Percentiles rank a stretch among this genome's conserved stretches.
phyloP scores from a whole-genome alignment of 2,888 invertebrate genomes.

The Colostygia pectinataria region DNA sequence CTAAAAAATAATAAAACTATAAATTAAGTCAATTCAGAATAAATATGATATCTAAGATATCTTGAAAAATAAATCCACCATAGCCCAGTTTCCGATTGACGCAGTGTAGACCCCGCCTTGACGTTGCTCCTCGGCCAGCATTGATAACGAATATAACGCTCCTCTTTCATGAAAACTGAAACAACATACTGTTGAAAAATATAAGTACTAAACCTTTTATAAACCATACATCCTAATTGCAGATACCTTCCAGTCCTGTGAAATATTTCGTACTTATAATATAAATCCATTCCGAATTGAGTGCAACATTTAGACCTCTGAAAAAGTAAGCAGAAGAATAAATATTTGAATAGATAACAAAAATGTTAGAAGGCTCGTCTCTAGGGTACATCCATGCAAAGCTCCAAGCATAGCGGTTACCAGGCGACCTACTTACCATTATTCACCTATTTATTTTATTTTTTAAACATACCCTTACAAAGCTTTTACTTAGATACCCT shows the following conservation, averaged over 20 bases:
- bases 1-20: slow-evolving; percentile 36
- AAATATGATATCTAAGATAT: too few species aligned
- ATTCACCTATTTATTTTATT: too few species aligned
- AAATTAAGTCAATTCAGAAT: too few species aligned
- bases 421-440: too few species aligned
- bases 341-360: background rate
- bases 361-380: too few species aligned
- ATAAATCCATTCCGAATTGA: slow-evolving; percentile 89
- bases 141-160: slow-evolving; percentile 90
- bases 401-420: too few species aligned
- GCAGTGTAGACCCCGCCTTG: slow-evolving; percentile 91
- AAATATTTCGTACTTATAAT: slow-evolving; percentile 93
- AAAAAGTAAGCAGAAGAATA: slow-evolving; percentile 32
- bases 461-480: too few species aligned
- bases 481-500: too few species aligned
- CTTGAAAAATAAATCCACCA: slow-evolving; percentile 48
- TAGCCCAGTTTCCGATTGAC: slow-evolving; percentile 95
- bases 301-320: slow-evolving; percentile 89
- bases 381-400: too few species aligned
- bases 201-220: too few species aligned
- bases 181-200: background rate
- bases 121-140: slow-evolving; percentile 86
- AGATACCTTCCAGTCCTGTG: slow-evolving; percentile 92
- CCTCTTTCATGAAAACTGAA: slow-evolving; percentile 93
- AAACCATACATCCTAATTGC: background rate